These are phyloP conservation scores for Caenorhabditis sinica DNA, from an alignment of 2,888 invertebrate genomes.

Conservation along the genomic window DNA sequence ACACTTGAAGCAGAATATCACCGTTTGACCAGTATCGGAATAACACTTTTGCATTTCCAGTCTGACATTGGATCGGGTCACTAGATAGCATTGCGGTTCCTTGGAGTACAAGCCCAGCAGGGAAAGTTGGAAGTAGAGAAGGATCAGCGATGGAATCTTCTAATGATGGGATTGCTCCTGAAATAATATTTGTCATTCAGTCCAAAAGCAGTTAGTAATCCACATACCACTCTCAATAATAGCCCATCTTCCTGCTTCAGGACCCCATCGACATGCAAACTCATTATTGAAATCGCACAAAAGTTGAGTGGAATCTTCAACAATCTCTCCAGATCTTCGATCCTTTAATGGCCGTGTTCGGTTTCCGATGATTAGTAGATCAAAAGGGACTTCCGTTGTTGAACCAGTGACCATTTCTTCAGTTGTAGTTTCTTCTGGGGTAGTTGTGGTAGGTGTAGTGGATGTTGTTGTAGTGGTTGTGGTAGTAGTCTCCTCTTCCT, in stretches of 20 bases:
- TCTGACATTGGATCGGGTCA: conserved; percentile 82
- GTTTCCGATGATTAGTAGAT: conserved; percentile 79
- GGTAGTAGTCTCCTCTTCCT: neutral
- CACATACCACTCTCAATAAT: conserved; percentile 77
- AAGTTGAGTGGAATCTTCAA: conserved; percentile 77
- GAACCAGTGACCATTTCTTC: conserved; percentile 19
- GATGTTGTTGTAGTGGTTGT: conserved; percentile 13
- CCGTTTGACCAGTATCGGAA: conserved; percentile 83
- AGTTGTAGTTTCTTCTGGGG: conserved; percentile 32
- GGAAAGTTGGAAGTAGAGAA: conserved; percentile 76
- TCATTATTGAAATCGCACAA: conserved; percentile 81
- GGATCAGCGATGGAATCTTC: conserved; percentile 73
- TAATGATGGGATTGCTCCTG: conserved; percentile 81
- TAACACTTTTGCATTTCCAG: conserved; percentile 80
- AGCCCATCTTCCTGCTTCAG: conserved; percentile 82
- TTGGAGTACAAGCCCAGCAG: conserved; percentile 81
- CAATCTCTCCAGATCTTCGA: conserved; percentile 74
- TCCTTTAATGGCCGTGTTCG: conserved; percentile 80
- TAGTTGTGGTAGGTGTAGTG: conserved; percentile 8
- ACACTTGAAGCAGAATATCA: conserved; percentile 80
- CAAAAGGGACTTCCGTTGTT: conserved; percentile 76
- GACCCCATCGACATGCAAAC: conserved; percentile 82
- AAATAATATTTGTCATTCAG: neutral
- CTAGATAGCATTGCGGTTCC: conserved; percentile 81
- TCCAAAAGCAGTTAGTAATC: no score